Conservation (phyloP, 2,797 vertebrate genomes). For the Melopsittacus undulatus region DNA sequence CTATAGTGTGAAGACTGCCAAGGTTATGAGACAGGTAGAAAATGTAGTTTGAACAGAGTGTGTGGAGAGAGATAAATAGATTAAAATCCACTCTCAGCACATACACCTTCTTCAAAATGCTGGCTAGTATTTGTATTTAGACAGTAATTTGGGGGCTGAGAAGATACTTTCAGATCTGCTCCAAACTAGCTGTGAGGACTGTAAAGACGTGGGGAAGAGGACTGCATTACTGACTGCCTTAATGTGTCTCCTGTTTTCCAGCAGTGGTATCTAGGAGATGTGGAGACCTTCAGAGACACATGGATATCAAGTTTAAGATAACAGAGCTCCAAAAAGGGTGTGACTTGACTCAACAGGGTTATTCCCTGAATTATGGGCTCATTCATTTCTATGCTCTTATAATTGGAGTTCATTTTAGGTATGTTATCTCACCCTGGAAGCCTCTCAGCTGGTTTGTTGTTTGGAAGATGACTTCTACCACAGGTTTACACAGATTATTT, state of each 20-base stretch:
- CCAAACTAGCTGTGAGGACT: background rate
- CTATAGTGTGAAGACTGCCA: background rate
- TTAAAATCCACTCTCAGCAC: background rate
- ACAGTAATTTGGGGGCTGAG: background rate
- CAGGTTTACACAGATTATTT: background rate
- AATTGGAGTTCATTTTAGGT: background rate
- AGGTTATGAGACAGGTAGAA: slow-evolving; percentile 31
- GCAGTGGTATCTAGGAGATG: background rate
- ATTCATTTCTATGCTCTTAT: background rate
- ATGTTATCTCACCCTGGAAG: background rate
- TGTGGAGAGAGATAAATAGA: background rate
- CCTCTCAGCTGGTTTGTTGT: background rate
- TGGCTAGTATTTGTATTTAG: slow-evolving; percentile 30
- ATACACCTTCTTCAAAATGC: background rate
- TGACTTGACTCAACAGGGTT: background rate
- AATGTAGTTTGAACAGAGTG: background rate
- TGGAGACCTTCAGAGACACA: background rate
- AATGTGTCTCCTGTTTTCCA: background rate
- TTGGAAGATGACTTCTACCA: background rate
- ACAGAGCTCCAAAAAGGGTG: background rate
- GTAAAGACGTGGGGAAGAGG: background rate
- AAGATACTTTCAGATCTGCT: background rate
- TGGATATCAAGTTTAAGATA: background rate
- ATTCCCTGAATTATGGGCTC: background rate
- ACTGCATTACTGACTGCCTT: background rate